phyloP scores from a whole-genome alignment of 2,797 vertebrate species.

The Poecile montanus region DNA sequence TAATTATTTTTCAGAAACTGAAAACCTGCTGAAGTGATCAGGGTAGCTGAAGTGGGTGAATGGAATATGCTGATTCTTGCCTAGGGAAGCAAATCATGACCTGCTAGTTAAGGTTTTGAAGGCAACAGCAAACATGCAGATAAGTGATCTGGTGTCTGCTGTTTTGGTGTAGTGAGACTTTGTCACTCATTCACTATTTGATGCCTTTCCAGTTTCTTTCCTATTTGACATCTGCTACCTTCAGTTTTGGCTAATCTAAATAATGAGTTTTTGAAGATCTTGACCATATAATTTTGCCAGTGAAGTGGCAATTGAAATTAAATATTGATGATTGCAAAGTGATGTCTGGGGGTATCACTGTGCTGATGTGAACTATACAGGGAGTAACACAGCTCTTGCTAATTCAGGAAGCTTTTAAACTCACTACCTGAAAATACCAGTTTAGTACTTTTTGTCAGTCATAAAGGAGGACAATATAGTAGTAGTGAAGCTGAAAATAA shows the following conservation, averaged over 20 bases:
- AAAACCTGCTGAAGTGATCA: background rate
- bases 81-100: background rate
- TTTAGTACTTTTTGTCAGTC: background rate
- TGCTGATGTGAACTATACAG: background rate
- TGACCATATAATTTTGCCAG: background rate
- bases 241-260: background rate
- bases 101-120: background rate
- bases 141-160: background rate
- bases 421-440: background rate
- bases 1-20: background rate
- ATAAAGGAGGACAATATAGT: background rate
- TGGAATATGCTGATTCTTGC: background rate
- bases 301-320: background rate
- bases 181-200: background rate
- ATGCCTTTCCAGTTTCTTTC: background rate
- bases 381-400: background rate
- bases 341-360: background rate
- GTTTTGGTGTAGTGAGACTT: background rate
- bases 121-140: background rate
- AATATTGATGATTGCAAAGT: background rate
- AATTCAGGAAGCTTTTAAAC: background rate
- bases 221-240: background rate
- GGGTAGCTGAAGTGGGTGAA: background rate
- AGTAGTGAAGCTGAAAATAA: background rate
- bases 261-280: background rate